Evolutionary conservation across 2,888 invertebrate species (phyloP).

Genomic region (Parasteatoda lunata): DNA sequence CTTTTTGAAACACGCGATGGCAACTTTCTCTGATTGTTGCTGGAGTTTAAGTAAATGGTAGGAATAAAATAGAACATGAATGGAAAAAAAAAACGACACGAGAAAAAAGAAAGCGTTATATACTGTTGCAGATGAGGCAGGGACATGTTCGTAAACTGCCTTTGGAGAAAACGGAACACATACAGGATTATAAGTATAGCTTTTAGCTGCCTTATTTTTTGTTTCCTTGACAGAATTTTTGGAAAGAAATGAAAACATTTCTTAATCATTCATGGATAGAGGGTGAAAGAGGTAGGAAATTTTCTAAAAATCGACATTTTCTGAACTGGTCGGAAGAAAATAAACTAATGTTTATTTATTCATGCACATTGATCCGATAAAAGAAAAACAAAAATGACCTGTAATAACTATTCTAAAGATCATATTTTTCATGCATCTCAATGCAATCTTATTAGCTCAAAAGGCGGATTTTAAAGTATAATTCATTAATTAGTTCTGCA

Average conservation of each 20-base stretch:
- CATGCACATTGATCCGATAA: too few relatives aligned
- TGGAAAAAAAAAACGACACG: not conserved
- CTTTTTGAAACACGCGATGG: slow-evolving; percentile 26
- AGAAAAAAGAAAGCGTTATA: slow-evolving; percentile 23
- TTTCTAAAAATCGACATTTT: too few relatives aligned
- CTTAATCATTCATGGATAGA: not conserved
- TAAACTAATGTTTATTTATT: too few relatives aligned
- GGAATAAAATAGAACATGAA: not conserved
- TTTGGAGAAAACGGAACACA: not conserved
- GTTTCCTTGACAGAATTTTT: not conserved
- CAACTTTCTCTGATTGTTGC: slow-evolving; percentile 28
- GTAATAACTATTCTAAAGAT: too few relatives aligned
- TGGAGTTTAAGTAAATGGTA: slow-evolving; percentile 11
- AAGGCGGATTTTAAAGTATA: too few relatives aligned
- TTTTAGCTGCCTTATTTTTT: not conserved
- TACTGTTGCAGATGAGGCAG: slow-evolving; percentile 39
- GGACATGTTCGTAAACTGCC: slow-evolving; percentile 35
- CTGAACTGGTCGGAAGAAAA: too few relatives aligned
- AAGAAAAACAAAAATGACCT: too few relatives aligned
- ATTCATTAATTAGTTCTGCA: too few relatives aligned
- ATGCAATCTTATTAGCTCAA: too few relatives aligned
- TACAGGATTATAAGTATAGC: not conserved
- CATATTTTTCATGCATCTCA: too few relatives aligned
- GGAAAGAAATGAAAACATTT: slow-evolving; percentile 1
- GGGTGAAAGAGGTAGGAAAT: too few relatives aligned